phyloP scores from a whole-genome alignment of 2,113 vertebrate genomes.

The Morone saxatilis region DNA sequence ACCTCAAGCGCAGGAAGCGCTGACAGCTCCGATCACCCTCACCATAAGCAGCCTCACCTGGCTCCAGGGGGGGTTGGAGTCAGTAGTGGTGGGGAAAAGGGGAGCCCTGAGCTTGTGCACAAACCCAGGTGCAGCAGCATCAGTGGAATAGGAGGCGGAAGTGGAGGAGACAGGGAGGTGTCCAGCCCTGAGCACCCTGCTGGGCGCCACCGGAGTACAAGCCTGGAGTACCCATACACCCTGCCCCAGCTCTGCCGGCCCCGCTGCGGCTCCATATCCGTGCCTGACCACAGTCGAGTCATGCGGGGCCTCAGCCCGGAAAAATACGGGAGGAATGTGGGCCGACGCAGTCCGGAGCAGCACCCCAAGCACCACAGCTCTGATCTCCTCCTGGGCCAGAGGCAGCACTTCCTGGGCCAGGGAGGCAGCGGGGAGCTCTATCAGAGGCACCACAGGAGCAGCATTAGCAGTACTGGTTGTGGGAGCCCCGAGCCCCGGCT shows the following conservation, averaged over 20 bases:
- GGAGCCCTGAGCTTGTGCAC: slow-evolving; percentile 91
- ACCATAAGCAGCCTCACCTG: slow-evolving; percentile 90
- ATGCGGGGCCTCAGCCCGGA: slow-evolving; percentile 91
- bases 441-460: slow-evolving; percentile 91
- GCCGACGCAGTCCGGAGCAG: slow-evolving; percentile 87
- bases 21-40: slow-evolving; percentile 93
- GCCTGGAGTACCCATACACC: slow-evolving; percentile 90
- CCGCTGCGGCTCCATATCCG: slow-evolving; percentile 86
- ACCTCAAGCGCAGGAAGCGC: slow-evolving; percentile 95
- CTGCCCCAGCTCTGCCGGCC: slow-evolving; percentile 83
- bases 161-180: slow-evolving; percentile 76
- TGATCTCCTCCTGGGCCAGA: slow-evolving; percentile 79
- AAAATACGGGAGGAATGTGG: slow-evolving; percentile 80
- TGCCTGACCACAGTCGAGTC: slow-evolving; percentile 88
- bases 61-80: slow-evolving; percentile 75
- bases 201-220: slow-evolving; percentile 88
- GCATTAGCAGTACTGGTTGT: slow-evolving; percentile 81
- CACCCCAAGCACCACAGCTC: slow-evolving; percentile 86
- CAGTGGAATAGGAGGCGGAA: slow-evolving; percentile 69
- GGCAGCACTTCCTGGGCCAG: slow-evolving; percentile 84
- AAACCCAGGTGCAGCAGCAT: slow-evolving; percentile 85
- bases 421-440: slow-evolving; percentile 92
- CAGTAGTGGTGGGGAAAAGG: slow-evolving; percentile 73
- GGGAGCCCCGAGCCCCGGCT: slow-evolving; percentile 93
- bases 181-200: slow-evolving; percentile 88